phyloP scores from a whole-genome alignment of 2,797 vertebrate genomes.

The Gymnoscopelus microlampas region DNA sequence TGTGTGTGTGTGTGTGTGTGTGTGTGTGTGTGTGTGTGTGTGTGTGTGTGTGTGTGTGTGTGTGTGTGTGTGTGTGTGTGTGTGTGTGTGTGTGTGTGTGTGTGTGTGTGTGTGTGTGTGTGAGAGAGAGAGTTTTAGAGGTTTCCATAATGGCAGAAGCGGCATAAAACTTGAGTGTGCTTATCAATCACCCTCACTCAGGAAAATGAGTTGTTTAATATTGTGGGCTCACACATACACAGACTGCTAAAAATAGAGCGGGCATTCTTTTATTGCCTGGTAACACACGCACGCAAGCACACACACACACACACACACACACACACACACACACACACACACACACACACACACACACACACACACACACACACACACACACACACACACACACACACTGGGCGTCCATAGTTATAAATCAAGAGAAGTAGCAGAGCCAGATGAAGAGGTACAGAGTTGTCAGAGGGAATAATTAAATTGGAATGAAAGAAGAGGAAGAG shows the following conservation, averaged over 20 bases:
- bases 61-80: neutral
- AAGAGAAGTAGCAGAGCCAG: constrained; percentile 48
- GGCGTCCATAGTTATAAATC: constrained; percentile 50
- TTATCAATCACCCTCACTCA: constrained; percentile 66
- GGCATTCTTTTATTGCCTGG: constrained; percentile 10
- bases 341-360: neutral
- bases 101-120: neutral
- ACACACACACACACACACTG: constrained; percentile 3
- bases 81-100: constrained; percentile 12
- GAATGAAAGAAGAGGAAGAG: constrained; percentile 6
- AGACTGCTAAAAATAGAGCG: constrained; percentile 6
- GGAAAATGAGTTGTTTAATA: constrained; percentile 57
- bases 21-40: neutral
- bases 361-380: constrained; percentile 6
- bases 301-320: no score
- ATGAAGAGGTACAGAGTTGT: constrained; percentile 17
- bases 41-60: neutral
- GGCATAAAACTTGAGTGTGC: constrained; percentile 36
- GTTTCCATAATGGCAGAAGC: constrained; percentile 22
- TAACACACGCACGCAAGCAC: no score
- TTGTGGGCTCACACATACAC: neutral
- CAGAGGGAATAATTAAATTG: no score
- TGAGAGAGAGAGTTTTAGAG: constrained; percentile 33
- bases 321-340: neutral
- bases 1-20: neutral